Percentiles rank a stretch among this genome's conserved stretches.
Conservation (phyloP, 1,140 invertebrate genomes). For the Goniozus legneri region DNA sequence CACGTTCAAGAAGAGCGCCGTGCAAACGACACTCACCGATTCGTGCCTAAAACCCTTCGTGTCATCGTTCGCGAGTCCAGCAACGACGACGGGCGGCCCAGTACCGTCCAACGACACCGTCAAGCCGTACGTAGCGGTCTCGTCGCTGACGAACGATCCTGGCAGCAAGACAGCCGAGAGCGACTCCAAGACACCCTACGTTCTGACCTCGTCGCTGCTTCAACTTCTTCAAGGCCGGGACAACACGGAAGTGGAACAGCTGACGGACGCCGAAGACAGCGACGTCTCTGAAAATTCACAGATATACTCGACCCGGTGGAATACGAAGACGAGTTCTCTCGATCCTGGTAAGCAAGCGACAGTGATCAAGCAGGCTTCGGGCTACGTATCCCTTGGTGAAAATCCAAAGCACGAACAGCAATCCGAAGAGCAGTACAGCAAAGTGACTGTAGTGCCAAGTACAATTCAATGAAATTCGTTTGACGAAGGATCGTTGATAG, state of each 20-base stretch:
- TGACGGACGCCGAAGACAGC: constrained; percentile 17
- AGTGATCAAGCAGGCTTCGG: constrained; percentile 12
- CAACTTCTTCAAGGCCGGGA: constrained; percentile 30
- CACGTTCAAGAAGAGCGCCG: constrained; percentile 22
- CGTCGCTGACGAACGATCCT: constrained; percentile 20
- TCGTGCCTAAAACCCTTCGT: constrained; percentile 24
- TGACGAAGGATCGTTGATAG: neutral
- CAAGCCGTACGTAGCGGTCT: constrained; percentile 38
- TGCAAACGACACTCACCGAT: constrained; percentile 16
- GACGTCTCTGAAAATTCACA: constrained; percentile 4
- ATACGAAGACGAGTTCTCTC: neutral
- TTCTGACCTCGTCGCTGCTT: constrained; percentile 27
- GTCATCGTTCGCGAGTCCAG: constrained; percentile 19
- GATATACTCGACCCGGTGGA: constrained; percentile 20
- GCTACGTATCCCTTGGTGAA: constrained; percentile 31
- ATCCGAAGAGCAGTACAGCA: constrained; percentile 42
- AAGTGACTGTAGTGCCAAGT: constrained; percentile 41
- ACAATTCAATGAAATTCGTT: constrained; percentile 28
- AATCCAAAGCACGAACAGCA: constrained; percentile 19
- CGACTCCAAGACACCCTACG: constrained; percentile 20
- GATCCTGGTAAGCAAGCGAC: constrained; percentile 4
- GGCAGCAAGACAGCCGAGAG: neutral
- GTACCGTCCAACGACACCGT: constrained; percentile 12
- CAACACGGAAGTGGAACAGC: neutral
- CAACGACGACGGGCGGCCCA: constrained; percentile 1